Base-by-base conservation (phyloP, 2,113 vertebrate genomes). In the Pelecanus crispus region DNA sequence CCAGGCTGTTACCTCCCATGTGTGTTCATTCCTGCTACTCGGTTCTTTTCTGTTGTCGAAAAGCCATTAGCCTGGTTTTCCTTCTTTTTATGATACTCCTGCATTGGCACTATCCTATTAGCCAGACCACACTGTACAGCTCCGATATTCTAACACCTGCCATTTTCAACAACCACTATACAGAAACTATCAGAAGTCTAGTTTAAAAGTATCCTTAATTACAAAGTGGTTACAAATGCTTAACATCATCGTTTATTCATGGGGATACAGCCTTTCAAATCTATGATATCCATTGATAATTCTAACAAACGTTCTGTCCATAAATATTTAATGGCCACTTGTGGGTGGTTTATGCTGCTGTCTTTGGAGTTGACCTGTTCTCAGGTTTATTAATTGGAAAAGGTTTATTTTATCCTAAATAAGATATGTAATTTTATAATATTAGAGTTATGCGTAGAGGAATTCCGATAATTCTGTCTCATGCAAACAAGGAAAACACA, bases 241-340 rank as follows among this genome's bases (percentile, higher is more conserved):
- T 94, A 94, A 81, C 80, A 94, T 56, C 20, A 10, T 70, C 7
- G 1, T 91, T 97, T 94, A 95, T 94, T 95, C 74, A 77, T 22
- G 34, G 81, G 22, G 42, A 61, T 79, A 68, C 36, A 86, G 84
- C 74, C 63, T 95, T 95, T 95, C 95, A 92, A 93, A 94, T 66
- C 92, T 83, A 45, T n/a, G 55, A 91, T 86, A 94, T 36, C 78
- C 78, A 94, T 63, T 92, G 89, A 92, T 95, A 92, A 92, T 90
- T 96, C 92, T 93, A 91, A 94, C 66, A 95, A 94, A 97, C 92
- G 86, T 81, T 88, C 0, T 0, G 77, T 89, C 88, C 94, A 95
- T 95, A 96, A 95, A 96, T 96, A 97, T 97, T 96, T 97, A 96
- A 97, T 90, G 71, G 81, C 94, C 89, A 96, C 94, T 94, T 88